Conservation (phyloP, 2,888 invertebrate genomes). For the Lymantria monacha region DNA sequence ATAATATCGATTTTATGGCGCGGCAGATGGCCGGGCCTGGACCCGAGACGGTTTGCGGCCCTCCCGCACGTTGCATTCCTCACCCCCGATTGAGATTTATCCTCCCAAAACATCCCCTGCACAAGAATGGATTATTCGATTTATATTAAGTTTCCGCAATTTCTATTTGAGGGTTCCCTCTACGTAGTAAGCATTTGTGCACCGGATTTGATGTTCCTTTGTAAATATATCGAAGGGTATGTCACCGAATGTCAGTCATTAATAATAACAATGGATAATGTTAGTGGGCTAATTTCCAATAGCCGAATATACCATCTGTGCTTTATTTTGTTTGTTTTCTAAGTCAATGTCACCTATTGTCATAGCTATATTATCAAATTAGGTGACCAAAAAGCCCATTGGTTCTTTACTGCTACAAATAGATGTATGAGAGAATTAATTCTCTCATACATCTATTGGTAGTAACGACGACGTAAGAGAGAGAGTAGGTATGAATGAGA, state of each 20-base stretch:
- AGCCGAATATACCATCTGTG: conserved; percentile 64
- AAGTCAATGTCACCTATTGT: background rate
- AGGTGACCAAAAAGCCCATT: no score
- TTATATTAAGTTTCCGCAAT: conserved; percentile 81
- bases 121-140: conserved; percentile 76
- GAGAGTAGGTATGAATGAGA: no score
- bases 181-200: conserved; percentile 60
- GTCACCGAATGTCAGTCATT: conserved; percentile 59
- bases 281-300: conserved; percentile 58
- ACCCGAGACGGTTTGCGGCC: conserved; percentile 58
- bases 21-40: conserved; percentile 75
- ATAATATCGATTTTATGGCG: conserved; percentile 77
- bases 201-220: conserved; percentile 59
- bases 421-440: no score
- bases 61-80: conserved; percentile 60
- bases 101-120: conserved; percentile 74
- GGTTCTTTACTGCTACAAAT: no score
- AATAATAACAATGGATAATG: conserved; percentile 69
- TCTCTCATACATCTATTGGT: no score
- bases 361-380: background rate
- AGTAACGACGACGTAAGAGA: no score
- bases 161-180: conserved; percentile 72
- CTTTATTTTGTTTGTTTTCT: conserved; percentile 26
- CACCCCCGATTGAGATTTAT: conserved; percentile 79
- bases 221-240: conserved; percentile 69